Evolutionary conservation across 2,888 invertebrate genomes (phyloP).

Genomic region (Vandiemenella viatica): DNA sequence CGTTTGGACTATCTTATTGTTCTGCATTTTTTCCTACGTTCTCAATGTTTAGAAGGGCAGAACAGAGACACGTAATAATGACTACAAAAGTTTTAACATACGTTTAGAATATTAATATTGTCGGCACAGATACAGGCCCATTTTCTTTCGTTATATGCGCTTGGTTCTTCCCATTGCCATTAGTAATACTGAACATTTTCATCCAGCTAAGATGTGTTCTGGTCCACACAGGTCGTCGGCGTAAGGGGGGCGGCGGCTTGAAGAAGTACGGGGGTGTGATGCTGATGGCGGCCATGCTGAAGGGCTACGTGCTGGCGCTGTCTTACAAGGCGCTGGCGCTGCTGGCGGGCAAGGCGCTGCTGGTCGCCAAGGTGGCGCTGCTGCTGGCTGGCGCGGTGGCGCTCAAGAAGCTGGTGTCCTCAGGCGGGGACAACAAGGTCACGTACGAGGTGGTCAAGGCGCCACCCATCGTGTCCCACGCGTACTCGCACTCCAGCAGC

Average conservation of each 20-base stretch:
- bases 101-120: too few species aligned
- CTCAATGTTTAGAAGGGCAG: too few species aligned
- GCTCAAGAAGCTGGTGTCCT: slow-evolving; percentile 10
- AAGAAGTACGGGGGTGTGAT: slow-evolving; percentile 10
- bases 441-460: slow-evolving; percentile 76
- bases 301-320: slow-evolving; percentile 12
- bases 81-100: too few species aligned
- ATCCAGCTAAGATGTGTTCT: too few species aligned
- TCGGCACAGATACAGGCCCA: too few species aligned
- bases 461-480: slow-evolving; percentile 57
- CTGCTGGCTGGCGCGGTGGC: slow-evolving; percentile 27
- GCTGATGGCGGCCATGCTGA: slow-evolving; percentile 11
- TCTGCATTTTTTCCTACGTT: too few species aligned
- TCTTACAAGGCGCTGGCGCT: slow-evolving; percentile 10
- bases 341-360: slow-evolving; percentile 24
- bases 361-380: slow-evolving; percentile 25
- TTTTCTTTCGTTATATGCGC: too few species aligned
- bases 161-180: too few species aligned
- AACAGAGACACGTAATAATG: too few species aligned
- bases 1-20: too few species aligned
- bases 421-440: slow-evolving; percentile 36
- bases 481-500: slow-evolving; percentile 43
- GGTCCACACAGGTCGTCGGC: slow-evolving; percentile 11
- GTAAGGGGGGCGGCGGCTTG: not conserved
- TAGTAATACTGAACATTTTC: too few species aligned